Conservation (phyloP, 2,888 invertebrate species). For the Ophion slaviceki region DNA sequence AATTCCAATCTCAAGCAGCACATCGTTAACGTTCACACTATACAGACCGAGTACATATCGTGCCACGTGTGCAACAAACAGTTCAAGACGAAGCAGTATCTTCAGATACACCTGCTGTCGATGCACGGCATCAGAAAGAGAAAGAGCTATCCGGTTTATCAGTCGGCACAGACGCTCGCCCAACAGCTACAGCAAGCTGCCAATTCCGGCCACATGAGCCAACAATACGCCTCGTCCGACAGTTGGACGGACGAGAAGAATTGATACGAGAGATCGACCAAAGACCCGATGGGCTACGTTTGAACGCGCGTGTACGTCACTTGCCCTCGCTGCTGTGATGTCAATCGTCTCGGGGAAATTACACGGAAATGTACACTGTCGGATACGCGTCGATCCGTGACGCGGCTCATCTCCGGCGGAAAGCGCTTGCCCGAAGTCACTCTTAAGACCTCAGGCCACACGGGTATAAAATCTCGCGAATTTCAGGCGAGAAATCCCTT, state of each 20-base stretch:
- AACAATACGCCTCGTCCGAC: conserved; percentile 72
- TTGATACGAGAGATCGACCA: conserved; percentile 65
- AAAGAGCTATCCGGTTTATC: conserved; percentile 84
- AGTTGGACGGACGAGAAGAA: conserved; percentile 78
- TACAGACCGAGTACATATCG: conserved; percentile 86
- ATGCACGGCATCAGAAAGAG: conserved; percentile 88
- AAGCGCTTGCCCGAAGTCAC: background rate
- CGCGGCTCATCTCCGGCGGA: too few relatives aligned
- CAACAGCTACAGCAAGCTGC: conserved; percentile 70
- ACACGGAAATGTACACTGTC: background rate
- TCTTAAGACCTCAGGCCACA: too few relatives aligned
- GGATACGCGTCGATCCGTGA: background rate
- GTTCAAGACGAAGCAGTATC: conserved; percentile 89
- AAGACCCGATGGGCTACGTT: conserved; percentile 44
- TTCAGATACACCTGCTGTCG: conserved; percentile 89
- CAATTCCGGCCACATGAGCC: conserved; percentile 71
- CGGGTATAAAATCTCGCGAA: too few relatives aligned
- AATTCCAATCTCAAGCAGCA: conserved; percentile 89
- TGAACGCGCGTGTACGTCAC: background rate
- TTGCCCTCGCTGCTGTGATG: too few relatives aligned
- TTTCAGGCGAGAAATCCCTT: too few relatives aligned
- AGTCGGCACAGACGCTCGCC: conserved; percentile 74
- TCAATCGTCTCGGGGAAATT: background rate
- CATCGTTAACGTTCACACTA: conserved; percentile 88
- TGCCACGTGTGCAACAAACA: conserved; percentile 88